phyloP scores from a whole-genome alignment of 2,797 vertebrate genomes.

The Euthynnus affinis region DNA sequence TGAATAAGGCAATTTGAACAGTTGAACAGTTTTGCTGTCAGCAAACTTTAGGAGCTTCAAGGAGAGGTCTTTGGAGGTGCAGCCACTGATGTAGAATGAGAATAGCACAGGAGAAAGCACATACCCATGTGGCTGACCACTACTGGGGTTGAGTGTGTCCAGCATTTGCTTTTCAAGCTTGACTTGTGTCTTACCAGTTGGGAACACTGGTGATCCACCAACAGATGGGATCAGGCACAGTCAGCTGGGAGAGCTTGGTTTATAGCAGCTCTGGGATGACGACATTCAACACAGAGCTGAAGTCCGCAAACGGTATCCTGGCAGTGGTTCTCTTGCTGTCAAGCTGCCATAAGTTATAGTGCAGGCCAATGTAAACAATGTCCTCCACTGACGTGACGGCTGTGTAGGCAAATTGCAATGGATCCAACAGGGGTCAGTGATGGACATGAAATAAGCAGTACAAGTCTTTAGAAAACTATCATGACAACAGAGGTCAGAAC shows the following conservation, averaged over 20 bases:
- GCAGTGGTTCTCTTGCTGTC: constrained; percentile 3
- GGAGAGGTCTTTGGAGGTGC: constrained; percentile 23
- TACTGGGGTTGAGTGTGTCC: constrained; percentile 5
- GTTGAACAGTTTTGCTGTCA: constrained; percentile 48
- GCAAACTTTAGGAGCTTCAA: constrained; percentile 30
- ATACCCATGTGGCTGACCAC: not conserved
- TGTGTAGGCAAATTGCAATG: constrained; percentile 2
- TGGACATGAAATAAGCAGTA: not conserved
- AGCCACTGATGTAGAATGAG: constrained; percentile 13
- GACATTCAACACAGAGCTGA: constrained; percentile 8
- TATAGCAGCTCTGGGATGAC: not conserved
- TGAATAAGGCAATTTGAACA: constrained; percentile 47
- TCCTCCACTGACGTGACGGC: constrained; percentile 7
- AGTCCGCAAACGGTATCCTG: constrained; percentile 11
- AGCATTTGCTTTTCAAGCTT: constrained; percentile 37
- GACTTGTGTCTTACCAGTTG: constrained; percentile 31
- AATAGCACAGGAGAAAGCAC: not conserved
- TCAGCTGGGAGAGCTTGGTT: constrained; percentile 19
- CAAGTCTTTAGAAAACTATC: not conserved
- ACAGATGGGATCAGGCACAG: constrained; percentile 36
- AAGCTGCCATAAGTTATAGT: constrained; percentile 23
- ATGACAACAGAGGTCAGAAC: not conserved
- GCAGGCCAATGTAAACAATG: constrained; percentile 1
- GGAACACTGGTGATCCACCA: constrained; percentile 28
- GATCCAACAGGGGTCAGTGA: constrained; percentile 4